phyloP scores from a whole-genome alignment of 35 echinoderm and acorn worm genomes.

The Heliocidaris erythrogramma region DNA sequence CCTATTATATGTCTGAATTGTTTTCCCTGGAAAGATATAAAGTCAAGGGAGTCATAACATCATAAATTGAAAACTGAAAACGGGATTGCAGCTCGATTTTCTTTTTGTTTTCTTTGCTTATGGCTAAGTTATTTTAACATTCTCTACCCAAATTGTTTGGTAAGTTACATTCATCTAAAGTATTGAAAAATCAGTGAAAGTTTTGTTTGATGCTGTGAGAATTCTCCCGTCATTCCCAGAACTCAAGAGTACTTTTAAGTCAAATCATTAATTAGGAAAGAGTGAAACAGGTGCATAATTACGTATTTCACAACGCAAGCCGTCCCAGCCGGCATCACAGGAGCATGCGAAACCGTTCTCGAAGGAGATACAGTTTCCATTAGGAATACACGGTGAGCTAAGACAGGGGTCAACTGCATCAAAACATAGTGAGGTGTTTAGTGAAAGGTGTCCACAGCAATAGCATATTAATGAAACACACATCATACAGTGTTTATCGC shows the following conservation, averaged over 20 bases:
- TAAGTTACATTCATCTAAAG: neutral
- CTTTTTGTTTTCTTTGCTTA: too few relatives aligned
- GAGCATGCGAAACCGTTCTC: conserved; percentile 59
- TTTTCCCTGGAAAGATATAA: too few relatives aligned
- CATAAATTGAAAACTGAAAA: too few relatives aligned
- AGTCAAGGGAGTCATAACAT: too few relatives aligned
- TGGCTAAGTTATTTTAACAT: neutral
- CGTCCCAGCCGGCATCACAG: conserved; percentile 77
- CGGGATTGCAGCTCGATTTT: too few relatives aligned
- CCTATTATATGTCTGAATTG: too few relatives aligned
- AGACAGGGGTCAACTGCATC: conserved; percentile 76
- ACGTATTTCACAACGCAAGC: conserved; percentile 71
- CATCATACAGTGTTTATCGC: neutral
- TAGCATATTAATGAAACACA: neutral
- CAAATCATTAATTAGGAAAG: neutral
- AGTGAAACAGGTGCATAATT: conserved; percentile 44
- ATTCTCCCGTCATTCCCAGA: neutral
- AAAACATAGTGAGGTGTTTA: neutral
- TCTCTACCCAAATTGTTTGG: neutral
- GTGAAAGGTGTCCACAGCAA: neutral
- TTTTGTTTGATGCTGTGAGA: neutral
- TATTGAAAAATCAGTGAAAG: neutral
- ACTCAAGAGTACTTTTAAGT: neutral
- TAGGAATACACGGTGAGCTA: conserved; percentile 69
- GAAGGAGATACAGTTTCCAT: conserved; percentile 61